Conservation (phyloP, 2,888 invertebrate species). For the Drosophila pseudotakahashii region DNA sequence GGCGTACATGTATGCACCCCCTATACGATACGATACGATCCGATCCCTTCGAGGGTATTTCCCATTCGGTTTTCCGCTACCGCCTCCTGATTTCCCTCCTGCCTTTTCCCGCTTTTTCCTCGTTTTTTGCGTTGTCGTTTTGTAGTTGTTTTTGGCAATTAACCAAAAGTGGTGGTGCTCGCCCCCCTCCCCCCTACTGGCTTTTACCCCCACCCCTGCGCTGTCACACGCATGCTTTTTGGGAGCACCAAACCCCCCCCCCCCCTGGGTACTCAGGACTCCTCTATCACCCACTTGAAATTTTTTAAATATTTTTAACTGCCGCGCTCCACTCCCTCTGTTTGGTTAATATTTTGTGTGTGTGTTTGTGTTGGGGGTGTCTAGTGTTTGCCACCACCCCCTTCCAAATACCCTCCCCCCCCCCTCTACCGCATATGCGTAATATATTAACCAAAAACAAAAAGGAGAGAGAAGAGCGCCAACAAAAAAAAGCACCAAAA, state of each 20-base stretch:
- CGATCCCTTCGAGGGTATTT: slow-evolving; percentile 31
- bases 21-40: not conserved
- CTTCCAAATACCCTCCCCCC: not conserved
- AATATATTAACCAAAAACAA: slow-evolving; percentile 75
- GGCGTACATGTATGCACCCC: not conserved
- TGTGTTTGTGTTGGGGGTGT: slow-evolving; percentile 38
- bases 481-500: slow-evolving; percentile 28
- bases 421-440: slow-evolving; percentile 67
- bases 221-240: slow-evolving; percentile 62
- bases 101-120: not conserved
- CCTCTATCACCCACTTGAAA: slow-evolving; percentile 56
- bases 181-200: not conserved
- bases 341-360: slow-evolving; percentile 74
- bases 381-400: slow-evolving; percentile 51
- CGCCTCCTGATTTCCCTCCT: not conserved
- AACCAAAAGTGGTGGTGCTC: slow-evolving; percentile 68
- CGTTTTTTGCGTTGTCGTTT: slow-evolving; percentile 22
- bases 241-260: slow-evolving; percentile 1
- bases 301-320: slow-evolving; percentile 79
- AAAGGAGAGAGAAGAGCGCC: slow-evolving; percentile 34
- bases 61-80: slow-evolving; percentile 19
- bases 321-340: slow-evolving; percentile 73
- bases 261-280: not conserved
- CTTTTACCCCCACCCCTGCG: not conserved
- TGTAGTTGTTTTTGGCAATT: slow-evolving; percentile 74